Base-by-base conservation (phyloP, 2,113 vertebrate genomes). In the Scortum barcoo region DNA sequence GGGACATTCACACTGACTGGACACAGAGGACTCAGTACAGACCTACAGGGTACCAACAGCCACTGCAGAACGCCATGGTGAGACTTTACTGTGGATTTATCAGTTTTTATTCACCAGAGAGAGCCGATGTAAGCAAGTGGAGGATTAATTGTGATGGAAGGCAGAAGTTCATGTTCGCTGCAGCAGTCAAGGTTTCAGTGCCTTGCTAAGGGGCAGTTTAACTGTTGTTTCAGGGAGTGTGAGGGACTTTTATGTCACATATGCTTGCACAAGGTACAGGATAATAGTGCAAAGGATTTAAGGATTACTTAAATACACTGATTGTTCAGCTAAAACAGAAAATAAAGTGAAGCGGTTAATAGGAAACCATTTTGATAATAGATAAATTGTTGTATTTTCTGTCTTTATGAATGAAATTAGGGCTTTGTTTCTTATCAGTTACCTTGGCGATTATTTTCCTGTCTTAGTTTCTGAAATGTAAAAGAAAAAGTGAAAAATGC, bases 11-110 rank as follows among this genome's bases (percentile, higher is more conserved):
- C 93, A 99, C 97, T 0, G 94, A 97, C 73, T 94, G 93, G 94
- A 79, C 85, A 0, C 96, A 98, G 90, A 95, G 97, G 84, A 94
- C 87, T 19, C 96, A 96, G 65, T 95, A 97, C 89, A 93, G 96
- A 56, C 97, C 97, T 0, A 97, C 95, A 0, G 97, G 97, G 7
- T 98, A 97, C 72, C 97, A 98, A 93, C 93, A 89, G 46, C 97
- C 97, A 0, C 88, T 98, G 88, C 97, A 98, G 94, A 97, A 93
- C 0, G 94, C 95, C 20, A 90, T 97, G 97, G 97, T 98, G 92
- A 97, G 96, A 79, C 33, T 30, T 33, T 7, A 24, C 0, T 1
- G 17, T n/a, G 5, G 11, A 1, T 36, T 26, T 40, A 42, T 53
- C 3, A 50, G 12, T 67, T 40, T 16, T 9, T 20, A 38, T n/a